These are phyloP conservation scores for Heterodera filipjevi DNA, from an alignment of 2,888 invertebrate species.

Conservation along the genomic window DNA sequence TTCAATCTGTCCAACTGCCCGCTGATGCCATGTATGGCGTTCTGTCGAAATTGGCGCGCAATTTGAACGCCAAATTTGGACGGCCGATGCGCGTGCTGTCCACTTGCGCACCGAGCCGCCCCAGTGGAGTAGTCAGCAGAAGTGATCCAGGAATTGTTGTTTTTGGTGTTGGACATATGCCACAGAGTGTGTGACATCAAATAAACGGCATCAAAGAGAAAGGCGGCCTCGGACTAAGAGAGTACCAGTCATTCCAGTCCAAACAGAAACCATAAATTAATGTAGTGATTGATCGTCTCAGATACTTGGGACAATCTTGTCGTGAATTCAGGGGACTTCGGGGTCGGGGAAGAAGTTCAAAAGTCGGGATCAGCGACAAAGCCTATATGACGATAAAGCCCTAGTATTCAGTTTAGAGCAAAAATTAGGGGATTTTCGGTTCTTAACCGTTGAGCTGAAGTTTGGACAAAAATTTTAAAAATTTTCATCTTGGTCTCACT, in stretches of 20 bases:
- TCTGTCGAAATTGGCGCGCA: neutral
- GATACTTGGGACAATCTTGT: too few relatives aligned
- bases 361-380: too few relatives aligned
- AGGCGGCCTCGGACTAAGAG: conserved; percentile 48
- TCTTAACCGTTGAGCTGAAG: too few relatives aligned
- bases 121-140: conserved; percentile 9
- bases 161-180: conserved; percentile 4
- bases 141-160: conserved; percentile 5
- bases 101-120: conserved; percentile 22
- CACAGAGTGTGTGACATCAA: conserved; percentile 44
- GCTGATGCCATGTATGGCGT: conserved; percentile 38
- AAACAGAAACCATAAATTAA: too few relatives aligned
- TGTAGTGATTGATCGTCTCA: too few relatives aligned
- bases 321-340: too few relatives aligned
- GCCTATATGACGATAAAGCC: too few relatives aligned
- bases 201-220: conserved; percentile 49
- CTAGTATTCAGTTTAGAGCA: neutral
- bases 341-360: too few relatives aligned
- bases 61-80: conserved; percentile 1
- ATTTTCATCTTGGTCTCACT: too few relatives aligned
- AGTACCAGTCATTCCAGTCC: neutral
- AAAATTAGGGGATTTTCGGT: too few relatives aligned
- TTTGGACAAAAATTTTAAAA: too few relatives aligned
- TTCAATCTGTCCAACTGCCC: conserved; percentile 42
- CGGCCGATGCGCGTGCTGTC: neutral